These are phyloP conservation scores for Ellobius talpinus DNA, from an alignment of 2,113 vertebrate genomes.

Conservation along the genomic window DNA sequence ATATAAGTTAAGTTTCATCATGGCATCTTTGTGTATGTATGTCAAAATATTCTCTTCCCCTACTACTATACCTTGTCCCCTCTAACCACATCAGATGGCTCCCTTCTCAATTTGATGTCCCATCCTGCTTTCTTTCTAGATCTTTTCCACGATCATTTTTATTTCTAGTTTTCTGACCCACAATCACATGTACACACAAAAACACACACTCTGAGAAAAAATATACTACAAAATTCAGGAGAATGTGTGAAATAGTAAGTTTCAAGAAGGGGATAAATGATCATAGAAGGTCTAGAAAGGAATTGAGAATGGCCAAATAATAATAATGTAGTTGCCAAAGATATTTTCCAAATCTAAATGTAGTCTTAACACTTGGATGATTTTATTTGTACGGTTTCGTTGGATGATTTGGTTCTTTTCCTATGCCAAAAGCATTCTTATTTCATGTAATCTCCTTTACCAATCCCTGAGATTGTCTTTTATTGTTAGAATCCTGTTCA, in stretches of 20 bases:
- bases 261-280: no score
- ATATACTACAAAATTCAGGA: no score
- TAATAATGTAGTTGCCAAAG: no score
- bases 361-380: neutral
- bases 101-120: neutral
- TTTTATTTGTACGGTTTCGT: neutral
- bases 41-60: neutral
- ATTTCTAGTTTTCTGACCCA: neutral
- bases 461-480: no score
- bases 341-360: neutral
- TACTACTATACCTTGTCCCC: neutral
- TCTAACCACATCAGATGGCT: neutral
- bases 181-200: neutral
- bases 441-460: neutral
- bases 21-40: neutral
- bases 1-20: neutral
- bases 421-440: neutral
- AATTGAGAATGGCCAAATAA: no score
- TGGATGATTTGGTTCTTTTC: neutral
- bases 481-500: neutral
- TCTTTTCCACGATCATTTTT: neutral
- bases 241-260: no score
- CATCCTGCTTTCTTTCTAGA: neutral
- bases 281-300: no score
- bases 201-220: neutral